A percentile compares a stretch with the other conserved stretches of the same genome.
Conservation (phyloP, 2,888 invertebrate species). For the Molorchus minor region DNA sequence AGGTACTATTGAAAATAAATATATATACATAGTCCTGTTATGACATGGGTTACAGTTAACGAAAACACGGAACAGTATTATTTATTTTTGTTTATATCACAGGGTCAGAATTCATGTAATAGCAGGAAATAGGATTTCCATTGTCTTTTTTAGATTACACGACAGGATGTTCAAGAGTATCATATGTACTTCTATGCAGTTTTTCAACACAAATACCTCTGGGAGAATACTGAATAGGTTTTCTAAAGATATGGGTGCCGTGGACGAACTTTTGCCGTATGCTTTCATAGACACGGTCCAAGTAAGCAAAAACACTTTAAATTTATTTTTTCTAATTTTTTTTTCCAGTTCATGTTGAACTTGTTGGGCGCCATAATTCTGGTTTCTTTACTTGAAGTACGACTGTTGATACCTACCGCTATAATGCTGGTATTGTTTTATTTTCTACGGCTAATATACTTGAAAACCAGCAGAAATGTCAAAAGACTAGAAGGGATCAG, state of each 20-base stretch:
- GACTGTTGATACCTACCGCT: conserved; percentile 72
- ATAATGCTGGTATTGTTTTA: conserved; percentile 73
- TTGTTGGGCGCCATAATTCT: conserved; percentile 81
- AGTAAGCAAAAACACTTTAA: conserved; percentile 34
- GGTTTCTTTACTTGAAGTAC: conserved; percentile 75
- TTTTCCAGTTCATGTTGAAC: conserved; percentile 69
- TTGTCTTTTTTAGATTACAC: conserved; percentile 68
- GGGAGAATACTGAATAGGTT: conserved; percentile 74
- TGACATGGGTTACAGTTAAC: too few species aligned
- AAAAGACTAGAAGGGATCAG: conserved; percentile 78
- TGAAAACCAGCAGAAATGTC: conserved; percentile 78
- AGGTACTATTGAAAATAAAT: conserved; percentile 66
- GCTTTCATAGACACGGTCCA: conserved; percentile 64
- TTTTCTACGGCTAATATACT: conserved; percentile 72
- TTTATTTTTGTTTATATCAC: too few species aligned
- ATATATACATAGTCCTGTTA: too few species aligned
- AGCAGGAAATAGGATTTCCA: too few species aligned
- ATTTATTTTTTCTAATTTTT: background rate
- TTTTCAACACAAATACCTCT: conserved; percentile 82
- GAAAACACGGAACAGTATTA: too few species aligned
- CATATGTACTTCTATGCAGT: conserved; percentile 72
- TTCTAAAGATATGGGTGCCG: conserved; percentile 73
- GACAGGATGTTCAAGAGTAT: conserved; percentile 77
- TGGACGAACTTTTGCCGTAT: conserved; percentile 66
- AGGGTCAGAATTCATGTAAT: too few species aligned